Percentiles rank a stretch among this genome's conserved stretches.
phyloP scores from a whole-genome alignment of 2,888 invertebrate species.

The Bellardia bayeri region DNA sequence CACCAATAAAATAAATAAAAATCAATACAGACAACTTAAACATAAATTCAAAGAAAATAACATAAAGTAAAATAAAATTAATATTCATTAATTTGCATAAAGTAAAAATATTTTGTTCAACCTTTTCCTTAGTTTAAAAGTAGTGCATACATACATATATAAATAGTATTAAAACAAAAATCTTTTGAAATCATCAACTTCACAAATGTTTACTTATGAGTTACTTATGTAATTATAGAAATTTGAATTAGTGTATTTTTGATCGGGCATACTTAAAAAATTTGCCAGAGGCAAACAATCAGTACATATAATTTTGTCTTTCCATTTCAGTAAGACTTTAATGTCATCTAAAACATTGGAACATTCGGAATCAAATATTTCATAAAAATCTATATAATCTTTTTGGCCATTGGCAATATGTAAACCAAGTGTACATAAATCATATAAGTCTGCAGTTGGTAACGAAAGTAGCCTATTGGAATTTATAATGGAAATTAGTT shows the following conservation, averaged over 20 bases:
- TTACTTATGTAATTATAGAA: background rate
- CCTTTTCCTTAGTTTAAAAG: background rate
- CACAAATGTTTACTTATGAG: background rate
- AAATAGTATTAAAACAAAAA: background rate
- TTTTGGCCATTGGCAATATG: conserved; percentile 69
- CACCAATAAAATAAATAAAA: conserved; percentile 22
- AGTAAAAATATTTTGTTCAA: background rate
- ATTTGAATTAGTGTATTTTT: background rate
- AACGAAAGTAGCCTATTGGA: conserved; percentile 55
- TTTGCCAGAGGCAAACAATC: conserved; percentile 21
- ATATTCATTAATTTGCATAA: conserved; percentile 8
- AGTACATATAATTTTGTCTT: conserved; percentile 55
- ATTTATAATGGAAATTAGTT: background rate
- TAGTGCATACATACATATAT: background rate
- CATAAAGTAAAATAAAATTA: conserved; percentile 4
- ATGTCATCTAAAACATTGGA: conserved; percentile 65
- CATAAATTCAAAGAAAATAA: background rate
- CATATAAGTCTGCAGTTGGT: conserved; percentile 44
- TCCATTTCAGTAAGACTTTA: conserved; percentile 67
- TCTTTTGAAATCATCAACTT: background rate
- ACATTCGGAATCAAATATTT: conserved; percentile 66
- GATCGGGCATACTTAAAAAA: conserved; percentile 9
- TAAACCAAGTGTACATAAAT: conserved; percentile 70
- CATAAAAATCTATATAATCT: conserved; percentile 61
- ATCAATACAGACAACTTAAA: conserved; percentile 9